phyloP scores from a whole-genome alignment of 2,797 vertebrate genomes.

The Bovichtus diacanthus region DNA sequence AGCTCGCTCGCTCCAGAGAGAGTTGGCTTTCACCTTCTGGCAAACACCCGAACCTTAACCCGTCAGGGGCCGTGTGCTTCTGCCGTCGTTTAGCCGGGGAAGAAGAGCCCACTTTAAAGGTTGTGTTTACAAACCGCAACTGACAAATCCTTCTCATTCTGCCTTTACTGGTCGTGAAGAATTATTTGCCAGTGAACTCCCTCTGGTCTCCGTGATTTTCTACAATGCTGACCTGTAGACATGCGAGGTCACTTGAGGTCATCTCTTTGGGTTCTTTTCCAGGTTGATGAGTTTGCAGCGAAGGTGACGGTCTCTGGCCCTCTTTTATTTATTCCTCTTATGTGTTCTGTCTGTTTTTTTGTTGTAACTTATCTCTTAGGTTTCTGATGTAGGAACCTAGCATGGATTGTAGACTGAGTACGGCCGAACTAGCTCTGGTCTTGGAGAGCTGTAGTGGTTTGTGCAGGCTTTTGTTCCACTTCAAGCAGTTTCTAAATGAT shows the following conservation, averaged over 20 bases:
- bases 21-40: rapidly evolving
- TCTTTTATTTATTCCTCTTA: conserved; percentile 77
- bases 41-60: rapidly evolving
- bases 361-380: conserved; percentile 79
- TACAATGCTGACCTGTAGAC: conserved; percentile 58
- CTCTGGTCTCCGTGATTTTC: conserved; percentile 31
- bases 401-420: conserved; percentile 81
- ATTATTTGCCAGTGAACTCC: conserved; percentile 19
- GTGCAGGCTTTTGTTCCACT: conserved; percentile 67
- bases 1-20: rapidly evolving
- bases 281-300: conserved; percentile 91
- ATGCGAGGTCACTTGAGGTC: conserved; percentile 69
- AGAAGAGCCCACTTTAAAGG: too few relatives aligned
- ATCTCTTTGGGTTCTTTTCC: conserved; percentile 87
- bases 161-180: conserved; percentile 8
- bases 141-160: too few relatives aligned
- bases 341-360: conserved; percentile 78
- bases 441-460: conserved; percentile 39
- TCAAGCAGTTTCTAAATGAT: conserved; percentile 14
- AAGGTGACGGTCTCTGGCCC: conserved; percentile 90
- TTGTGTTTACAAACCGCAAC: too few relatives aligned
- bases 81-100: too few relatives aligned
- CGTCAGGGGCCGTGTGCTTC: too few relatives aligned
- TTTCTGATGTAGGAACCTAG: conserved; percentile 85
- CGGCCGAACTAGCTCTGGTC: conserved; percentile 63